Evolutionary conservation across 2,113 vertebrate genomes (phyloP).

Genomic region (Cervus canadensis): DNA sequence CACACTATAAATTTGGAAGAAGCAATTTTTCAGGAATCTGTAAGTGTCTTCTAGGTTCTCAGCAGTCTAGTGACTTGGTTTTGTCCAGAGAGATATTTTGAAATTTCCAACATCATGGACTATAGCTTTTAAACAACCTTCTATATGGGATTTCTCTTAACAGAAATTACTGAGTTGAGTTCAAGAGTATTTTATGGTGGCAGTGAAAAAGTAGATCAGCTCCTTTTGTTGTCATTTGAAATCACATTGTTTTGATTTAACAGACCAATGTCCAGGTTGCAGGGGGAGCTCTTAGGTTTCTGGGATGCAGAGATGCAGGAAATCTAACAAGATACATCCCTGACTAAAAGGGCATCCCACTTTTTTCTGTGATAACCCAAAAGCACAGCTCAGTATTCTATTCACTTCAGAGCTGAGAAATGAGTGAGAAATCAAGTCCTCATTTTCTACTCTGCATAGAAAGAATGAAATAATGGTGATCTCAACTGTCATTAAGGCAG

Average conservation of each 20-base stretch:
- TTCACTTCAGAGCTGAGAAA: neutral
- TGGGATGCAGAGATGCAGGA: neutral
- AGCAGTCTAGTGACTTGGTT: neutral
- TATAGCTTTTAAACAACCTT: neutral
- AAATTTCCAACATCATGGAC: conserved; percentile 3
- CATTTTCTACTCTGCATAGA: neutral
- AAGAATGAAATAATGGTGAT: neutral
- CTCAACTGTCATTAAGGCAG: neutral
- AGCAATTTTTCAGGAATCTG: neutral
- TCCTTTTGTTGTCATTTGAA: neutral
- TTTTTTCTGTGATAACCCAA: neutral
- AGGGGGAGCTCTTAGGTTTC: neutral
- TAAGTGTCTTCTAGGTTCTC: neutral
- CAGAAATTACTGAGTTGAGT: neutral
- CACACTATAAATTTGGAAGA: neutral
- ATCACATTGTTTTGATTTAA: neutral
- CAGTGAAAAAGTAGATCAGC: neutral
- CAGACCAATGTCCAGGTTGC: neutral
- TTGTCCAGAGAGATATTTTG: neutral
- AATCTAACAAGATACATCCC: neutral
- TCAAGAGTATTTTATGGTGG: neutral
- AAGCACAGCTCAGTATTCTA: neutral
- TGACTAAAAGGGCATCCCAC: neutral
- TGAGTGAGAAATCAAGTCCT: neutral
- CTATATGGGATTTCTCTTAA: neutral